These are phyloP conservation scores for Cottoperca gobio DNA, from an alignment of 2,797 vertebrate species.

Conservation along the genomic window DNA sequence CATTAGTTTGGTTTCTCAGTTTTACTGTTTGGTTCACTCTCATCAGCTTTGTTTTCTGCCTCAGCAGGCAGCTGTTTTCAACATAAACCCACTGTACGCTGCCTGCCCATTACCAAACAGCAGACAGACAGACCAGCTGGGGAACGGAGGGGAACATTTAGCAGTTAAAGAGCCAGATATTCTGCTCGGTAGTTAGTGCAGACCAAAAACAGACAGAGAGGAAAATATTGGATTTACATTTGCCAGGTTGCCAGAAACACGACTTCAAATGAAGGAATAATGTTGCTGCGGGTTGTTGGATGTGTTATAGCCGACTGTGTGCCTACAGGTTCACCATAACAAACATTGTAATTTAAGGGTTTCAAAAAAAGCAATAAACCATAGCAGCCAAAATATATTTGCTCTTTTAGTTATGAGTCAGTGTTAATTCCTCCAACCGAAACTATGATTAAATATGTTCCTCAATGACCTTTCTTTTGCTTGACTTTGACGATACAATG, in stretches of 20 bases:
- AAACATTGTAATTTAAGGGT: not conserved
- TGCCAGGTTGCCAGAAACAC: not conserved
- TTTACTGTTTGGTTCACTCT: conserved; percentile 11
- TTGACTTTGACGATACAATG: no score
- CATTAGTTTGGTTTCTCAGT: conserved; percentile 12
- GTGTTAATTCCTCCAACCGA: no score
- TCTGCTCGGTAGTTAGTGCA: not conserved
- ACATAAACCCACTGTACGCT: not conserved
- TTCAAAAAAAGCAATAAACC: not conserved
- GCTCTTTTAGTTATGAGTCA: not conserved
- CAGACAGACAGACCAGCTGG: not conserved
- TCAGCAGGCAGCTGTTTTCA: conserved; percentile 17
- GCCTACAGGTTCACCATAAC: not conserved
- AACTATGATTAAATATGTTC: no score
- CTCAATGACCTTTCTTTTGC: no score
- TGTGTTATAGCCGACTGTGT: not conserved
- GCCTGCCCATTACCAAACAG: not conserved
- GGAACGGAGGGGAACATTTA: not conserved
- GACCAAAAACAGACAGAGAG: not conserved
- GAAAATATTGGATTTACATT: not conserved
- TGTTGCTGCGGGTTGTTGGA: not conserved
- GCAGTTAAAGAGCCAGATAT: conserved; percentile 1
- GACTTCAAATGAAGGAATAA: conserved; percentile 1
- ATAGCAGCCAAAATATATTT: not conserved
- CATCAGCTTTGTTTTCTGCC: conserved; percentile 13